Evolutionary conservation across 2,797 vertebrate genomes (phyloP).

Genomic region (Cyprinodon diabolis): DNA sequence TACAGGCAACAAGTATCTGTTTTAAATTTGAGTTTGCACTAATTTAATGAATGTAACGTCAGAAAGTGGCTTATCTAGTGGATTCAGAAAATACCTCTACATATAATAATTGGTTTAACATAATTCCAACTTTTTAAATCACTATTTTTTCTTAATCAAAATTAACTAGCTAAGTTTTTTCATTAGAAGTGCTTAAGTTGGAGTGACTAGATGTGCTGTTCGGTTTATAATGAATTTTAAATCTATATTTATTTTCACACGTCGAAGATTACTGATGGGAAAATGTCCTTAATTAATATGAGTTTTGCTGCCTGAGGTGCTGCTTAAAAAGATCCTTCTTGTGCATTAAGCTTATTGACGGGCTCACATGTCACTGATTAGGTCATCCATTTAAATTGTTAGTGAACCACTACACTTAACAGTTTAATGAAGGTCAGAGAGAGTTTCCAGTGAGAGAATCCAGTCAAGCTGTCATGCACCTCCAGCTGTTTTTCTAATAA

Average conservation of each 20-base stretch:
- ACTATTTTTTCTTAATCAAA: background rate
- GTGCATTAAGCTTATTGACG: conserved; percentile 40
- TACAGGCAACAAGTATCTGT: background rate
- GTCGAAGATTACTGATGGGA: background rate
- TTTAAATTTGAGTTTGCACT: conserved; percentile 11
- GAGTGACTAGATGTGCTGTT: background rate
- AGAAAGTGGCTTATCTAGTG: conserved; percentile 10
- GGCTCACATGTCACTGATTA: conserved; percentile 70
- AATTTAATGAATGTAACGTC: conserved; percentile 15
- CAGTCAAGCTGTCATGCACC: conserved; percentile 74
- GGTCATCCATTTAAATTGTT: conserved; percentile 71
- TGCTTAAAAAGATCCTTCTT: conserved; percentile 21
- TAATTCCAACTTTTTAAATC: conserved; percentile 6
- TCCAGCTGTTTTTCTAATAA: conserved; percentile 77
- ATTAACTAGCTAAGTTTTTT: background rate
- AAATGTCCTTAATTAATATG: conserved; percentile 4
- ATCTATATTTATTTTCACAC: background rate
- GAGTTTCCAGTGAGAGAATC: conserved; percentile 73
- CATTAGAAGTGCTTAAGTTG: background rate
- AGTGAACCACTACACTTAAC: conserved; percentile 62
- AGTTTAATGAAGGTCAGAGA: conserved; percentile 75
- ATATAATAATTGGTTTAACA: background rate
- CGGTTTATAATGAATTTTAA: background rate
- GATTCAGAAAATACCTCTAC: conserved; percentile 1
- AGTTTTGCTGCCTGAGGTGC: conserved; percentile 25